Conservation (phyloP, 2,888 invertebrate species). For the Drosophila robusta region DNA sequence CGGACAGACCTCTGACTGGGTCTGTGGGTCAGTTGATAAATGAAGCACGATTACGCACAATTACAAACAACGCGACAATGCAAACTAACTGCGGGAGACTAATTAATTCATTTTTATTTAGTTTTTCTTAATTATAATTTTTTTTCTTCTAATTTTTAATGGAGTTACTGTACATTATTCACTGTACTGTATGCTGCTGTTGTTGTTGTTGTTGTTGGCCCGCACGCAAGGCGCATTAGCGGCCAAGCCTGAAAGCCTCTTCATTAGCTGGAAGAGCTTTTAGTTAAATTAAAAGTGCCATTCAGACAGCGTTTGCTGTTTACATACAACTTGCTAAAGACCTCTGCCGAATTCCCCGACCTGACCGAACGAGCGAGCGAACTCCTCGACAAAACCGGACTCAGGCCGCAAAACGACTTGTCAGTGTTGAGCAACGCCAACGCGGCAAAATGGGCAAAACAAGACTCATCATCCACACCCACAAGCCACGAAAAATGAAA, state of each 20-base stretch:
- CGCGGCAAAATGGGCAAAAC: slow-evolving; percentile 11
- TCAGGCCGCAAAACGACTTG: slow-evolving; percentile 5
- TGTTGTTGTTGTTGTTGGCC: slow-evolving; percentile 26
- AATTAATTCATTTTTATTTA: slow-evolving; percentile 29
- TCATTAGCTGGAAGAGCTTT: slow-evolving; percentile 50
- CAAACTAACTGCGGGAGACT: slow-evolving; percentile 19
- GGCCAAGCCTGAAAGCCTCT: slow-evolving; percentile 54
- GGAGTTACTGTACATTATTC: slow-evolving; percentile 25
- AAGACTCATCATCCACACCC: slow-evolving; percentile 12
- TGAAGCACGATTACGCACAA: slow-evolving; percentile 65
- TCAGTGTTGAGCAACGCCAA: slow-evolving; percentile 23
- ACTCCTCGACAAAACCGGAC: slow-evolving; percentile 7
- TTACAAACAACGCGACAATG: slow-evolving; percentile 65
- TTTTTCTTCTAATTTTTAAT: slow-evolving; percentile 19
- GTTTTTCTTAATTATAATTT: slow-evolving; percentile 9
- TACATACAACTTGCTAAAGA: slow-evolving; percentile 22
- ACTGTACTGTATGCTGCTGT: slow-evolving; percentile 28
- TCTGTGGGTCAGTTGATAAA: slow-evolving; percentile 73
- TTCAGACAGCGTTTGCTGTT: slow-evolving; percentile 5
- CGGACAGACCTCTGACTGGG: slow-evolving; percentile 30
- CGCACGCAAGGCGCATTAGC: slow-evolving; percentile 65
- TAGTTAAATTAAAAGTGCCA: slow-evolving; percentile 69
- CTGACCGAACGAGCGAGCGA: not conserved
- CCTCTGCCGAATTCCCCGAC: slow-evolving; percentile 5
- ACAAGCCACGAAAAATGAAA: slow-evolving; percentile 7